These are phyloP conservation scores for Lasioglossum oenotherae DNA, from an alignment of 2,888 invertebrate genomes.

Conservation along the genomic window DNA sequence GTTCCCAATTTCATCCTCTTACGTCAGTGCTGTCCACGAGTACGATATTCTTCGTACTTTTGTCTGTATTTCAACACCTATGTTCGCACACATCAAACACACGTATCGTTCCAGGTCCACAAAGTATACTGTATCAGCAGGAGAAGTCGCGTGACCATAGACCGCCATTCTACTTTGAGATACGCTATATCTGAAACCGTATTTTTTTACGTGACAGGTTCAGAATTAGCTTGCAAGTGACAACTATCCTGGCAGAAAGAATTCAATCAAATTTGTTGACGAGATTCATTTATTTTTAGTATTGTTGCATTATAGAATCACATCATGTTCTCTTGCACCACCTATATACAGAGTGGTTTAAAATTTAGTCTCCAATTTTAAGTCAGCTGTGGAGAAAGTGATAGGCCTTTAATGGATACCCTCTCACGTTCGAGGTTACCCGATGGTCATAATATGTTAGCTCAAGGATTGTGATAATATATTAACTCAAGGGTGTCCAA, in stretches of 20 bases:
- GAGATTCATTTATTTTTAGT: no score
- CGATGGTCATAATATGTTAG: no score
- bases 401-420: no score
- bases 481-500: no score
- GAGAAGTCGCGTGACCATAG: neutral
- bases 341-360: no score
- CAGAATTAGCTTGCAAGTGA: neutral
- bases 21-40: slow-evolving; percentile 7
- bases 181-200: neutral
- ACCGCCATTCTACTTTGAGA: neutral
- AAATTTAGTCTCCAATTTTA: no score
- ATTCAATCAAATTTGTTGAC: no score
- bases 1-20: neutral
- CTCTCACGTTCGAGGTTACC: no score
- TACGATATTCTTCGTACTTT: neutral
- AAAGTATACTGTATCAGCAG: neutral
- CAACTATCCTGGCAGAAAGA: neutral
- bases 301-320: no score
- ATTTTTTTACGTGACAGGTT: neutral
- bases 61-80: neutral
- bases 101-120: neutral
- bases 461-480: no score
- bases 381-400: no score
- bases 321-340: no score
- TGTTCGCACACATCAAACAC: neutral